Percentiles rank a stretch among this genome's conserved stretches.
phyloP scores from a whole-genome alignment of 2,797 vertebrate genomes.

The Bradypus variegatus region DNA sequence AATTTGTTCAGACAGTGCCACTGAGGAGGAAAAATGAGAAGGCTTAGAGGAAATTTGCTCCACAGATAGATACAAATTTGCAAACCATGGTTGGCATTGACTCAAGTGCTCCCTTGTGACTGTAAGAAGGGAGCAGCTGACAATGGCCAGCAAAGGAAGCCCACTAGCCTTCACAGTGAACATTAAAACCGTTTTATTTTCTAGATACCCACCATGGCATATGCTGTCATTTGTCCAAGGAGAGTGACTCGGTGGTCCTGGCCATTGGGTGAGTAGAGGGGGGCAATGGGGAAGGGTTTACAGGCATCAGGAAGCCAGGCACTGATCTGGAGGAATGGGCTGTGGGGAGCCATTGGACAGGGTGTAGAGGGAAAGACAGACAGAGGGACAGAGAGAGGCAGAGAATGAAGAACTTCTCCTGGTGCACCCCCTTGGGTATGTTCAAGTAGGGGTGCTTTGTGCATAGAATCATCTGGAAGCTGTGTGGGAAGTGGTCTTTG shows the following conservation, averaged over 20 bases:
- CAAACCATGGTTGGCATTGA: background rate
- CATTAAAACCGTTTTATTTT: background rate
- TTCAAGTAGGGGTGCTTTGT: accelerated
- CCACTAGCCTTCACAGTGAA: background rate
- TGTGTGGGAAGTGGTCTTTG: background rate
- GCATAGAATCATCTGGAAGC: background rate
- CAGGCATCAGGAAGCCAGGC: no score
- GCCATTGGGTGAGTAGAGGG: constrained; percentile 79
- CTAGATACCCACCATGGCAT: constrained; percentile 75
- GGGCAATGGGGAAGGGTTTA: no score
- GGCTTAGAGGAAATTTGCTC: background rate
- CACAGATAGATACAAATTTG: background rate
- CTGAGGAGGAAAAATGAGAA: background rate
- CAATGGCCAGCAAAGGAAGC: background rate
- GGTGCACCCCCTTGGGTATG: background rate
- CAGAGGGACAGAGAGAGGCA: background rate
- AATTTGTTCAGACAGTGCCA: background rate
- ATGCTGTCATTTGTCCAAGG: constrained; percentile 75
- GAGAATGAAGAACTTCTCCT: background rate
- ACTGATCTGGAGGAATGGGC: background rate
- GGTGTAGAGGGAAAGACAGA: background rate
- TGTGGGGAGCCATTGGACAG: background rate
- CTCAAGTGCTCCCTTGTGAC: no score
- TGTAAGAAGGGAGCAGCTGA: background rate
- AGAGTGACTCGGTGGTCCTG: constrained; percentile 78